Evolutionary conservation across 2,888 invertebrate species (phyloP).

Genomic region (Brachyptera putata): DNA sequence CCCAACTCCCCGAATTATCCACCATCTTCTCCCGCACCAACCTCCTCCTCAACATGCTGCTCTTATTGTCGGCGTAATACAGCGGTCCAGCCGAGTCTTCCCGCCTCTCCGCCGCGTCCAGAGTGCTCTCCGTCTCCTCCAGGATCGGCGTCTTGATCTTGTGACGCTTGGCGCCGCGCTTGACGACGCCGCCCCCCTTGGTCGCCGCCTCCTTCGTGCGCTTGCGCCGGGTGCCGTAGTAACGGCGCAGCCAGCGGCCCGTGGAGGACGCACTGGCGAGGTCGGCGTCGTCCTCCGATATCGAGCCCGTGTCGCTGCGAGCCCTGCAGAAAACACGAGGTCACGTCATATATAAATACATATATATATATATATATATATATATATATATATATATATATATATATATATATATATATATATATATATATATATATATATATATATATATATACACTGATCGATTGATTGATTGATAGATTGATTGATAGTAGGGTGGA

Average conservation of each 20-base stretch:
- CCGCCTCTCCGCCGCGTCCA: conserved; percentile 31
- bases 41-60: conserved; percentile 30
- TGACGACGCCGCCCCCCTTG: conserved; percentile 5
- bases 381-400: too few species aligned
- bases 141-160: conserved; percentile 40
- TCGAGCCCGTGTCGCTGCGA: conserved; percentile 17
- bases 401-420: too few species aligned
- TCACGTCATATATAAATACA: too few species aligned
- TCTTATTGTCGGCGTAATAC: conserved; percentile 31
- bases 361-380: too few species aligned
- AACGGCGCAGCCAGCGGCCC: conserved; percentile 17
- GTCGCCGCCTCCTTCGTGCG: neutral
- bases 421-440: too few species aligned
- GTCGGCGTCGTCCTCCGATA: conserved; percentile 25
- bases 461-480: too few species aligned
- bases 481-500: too few species aligned
- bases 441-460: too few species aligned
- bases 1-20: neutral
- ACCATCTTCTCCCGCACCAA: conserved; percentile 19
- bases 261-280: neutral
- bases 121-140: conserved; percentile 39
- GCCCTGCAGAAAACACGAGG: neutral
- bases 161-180: conserved; percentile 27
- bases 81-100: conserved; percentile 14
- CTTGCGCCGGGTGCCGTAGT: conserved; percentile 4